Base-by-base conservation (phyloP, 1,140 invertebrate species). In the Drosophila pandora region DNA sequence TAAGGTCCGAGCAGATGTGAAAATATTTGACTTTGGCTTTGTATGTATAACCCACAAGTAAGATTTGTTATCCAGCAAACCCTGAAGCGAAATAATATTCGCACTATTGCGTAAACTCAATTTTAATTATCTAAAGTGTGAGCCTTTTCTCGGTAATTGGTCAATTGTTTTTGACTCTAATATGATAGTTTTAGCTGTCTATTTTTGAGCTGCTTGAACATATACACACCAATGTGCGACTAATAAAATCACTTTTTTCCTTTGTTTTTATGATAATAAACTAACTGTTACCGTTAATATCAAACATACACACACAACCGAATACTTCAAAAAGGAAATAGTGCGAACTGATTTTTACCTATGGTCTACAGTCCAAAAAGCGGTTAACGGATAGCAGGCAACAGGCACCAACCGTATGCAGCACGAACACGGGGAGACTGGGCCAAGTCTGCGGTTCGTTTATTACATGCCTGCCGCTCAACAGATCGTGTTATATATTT, bases 361-460 rank as follows among this genome's bases (percentile, higher is more conserved):
- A 79, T 75, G 78, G 83, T 82, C 75, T 72, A 57, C 76, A 61
- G 64, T 79, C 69, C 78, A 79, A 81, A 64, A 69, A 81, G 70
- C 82, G 64, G 82, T 78, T 78, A 75, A 78, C 83, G 63, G 78
- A 78, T 82, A 82, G 78, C 78, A 64, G 82, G 82, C 13, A 43
- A 21, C 8, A 45, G 17, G 41, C 8, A 47, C 2, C 43, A 21
- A n/a, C 2, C 9, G 7, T 37, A 78, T 85, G 82, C 82, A 87
- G 82, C 82, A 82, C 83, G 83, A 70, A 71, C 83, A 88, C 82
- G 71, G 79, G 78, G 82, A 87, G 80, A 83, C 80, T 83, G 79
- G 80, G 80, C 63, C 64, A 56, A 50, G 57, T 63, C 65, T 28
- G 50, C 34, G 30, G 34, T 39, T 71, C 79, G 72, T 79, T 77